Evolutionary conservation across 1,140 invertebrate genomes (phyloP), one percentile per base, ranked within the genome.

Genomic region (Heliothis virescens): DNA sequence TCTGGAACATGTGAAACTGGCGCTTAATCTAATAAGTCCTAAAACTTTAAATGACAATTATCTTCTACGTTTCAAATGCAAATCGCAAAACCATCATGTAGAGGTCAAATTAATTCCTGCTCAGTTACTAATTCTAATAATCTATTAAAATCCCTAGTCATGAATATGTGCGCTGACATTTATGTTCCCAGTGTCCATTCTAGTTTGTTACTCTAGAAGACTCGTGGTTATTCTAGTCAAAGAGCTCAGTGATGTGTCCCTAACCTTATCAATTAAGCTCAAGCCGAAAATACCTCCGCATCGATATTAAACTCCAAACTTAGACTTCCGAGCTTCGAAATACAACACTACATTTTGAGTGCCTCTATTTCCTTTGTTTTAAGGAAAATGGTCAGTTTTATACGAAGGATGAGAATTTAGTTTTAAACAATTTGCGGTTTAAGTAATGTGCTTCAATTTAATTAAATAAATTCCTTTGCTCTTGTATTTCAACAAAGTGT

Each of bases 401-500:
- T 41, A 63, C n/a, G 10, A 41, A 10, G 16, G 62, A 0, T 0
- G 13, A 18, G 41, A 41, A 47, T 47, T 48, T 12, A 59, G 18
- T 59, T 59, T 47, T 18, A 11, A 15, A 7, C 13, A 34, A 15
- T 65, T 48, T 47, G 62, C 18, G n/a, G 41, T n/a, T 1, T 47
- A 48, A 65, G 41, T 4, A 65, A 65, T 9, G n/a, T 63, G n/a
- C 29, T 41, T 34, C 60, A 47, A 63, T 47, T 18, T 65, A 65
- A 65, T 65, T 65, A 48, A 65, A 48, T 48, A 65, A 65, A 65
- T 65, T 65, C 62, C 62, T n/a, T 13, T 65, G 62, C 47, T 18
- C 62, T 65, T 48, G 62, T 48, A 47, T 18, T 18, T 47, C 11
- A n/a, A 4, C 41, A 18, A 65, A 41, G 62, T 65, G 62, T 65